These are phyloP conservation scores for Agrotis ipsilon DNA, from an alignment of 2,888 invertebrate genomes.

Conservation along the genomic window DNA sequence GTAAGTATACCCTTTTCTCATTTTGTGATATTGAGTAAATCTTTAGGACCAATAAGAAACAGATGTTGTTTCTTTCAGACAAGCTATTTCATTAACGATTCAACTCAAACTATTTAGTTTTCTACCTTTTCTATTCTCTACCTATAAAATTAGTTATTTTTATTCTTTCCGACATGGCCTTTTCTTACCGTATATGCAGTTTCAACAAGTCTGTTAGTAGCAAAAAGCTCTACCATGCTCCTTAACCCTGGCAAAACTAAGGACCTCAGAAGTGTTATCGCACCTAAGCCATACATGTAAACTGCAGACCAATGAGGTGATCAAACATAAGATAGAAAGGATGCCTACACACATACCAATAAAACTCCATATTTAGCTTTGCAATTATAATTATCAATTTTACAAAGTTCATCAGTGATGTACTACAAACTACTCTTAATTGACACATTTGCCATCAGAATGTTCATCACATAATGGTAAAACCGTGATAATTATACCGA, in stretches of 20 bases:
- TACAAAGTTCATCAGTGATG: slow-evolving; percentile 49
- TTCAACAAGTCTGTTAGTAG: not conserved
- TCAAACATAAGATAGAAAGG: slow-evolving; percentile 44
- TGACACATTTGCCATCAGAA: slow-evolving; percentile 68
- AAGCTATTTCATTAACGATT: too few species aligned
- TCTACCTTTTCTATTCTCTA: too few species aligned
- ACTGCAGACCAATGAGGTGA: slow-evolving; percentile 43
- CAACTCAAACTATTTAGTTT: too few species aligned
- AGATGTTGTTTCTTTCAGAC: not conserved
- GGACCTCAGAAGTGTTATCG: slow-evolving; percentile 36
- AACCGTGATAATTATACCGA: slow-evolving; percentile 63
- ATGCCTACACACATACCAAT: slow-evolving; percentile 36
- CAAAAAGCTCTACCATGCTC: not conserved
- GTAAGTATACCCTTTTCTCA: not conserved
- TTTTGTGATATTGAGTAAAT: too few species aligned
- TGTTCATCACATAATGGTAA: slow-evolving; percentile 56
- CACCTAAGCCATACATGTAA: slow-evolving; percentile 45
- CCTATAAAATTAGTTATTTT: too few species aligned
- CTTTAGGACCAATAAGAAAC: not conserved
- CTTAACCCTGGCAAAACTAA: slow-evolving; percentile 17
- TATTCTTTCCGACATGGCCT: too few species aligned
- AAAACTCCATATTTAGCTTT: slow-evolving; percentile 41
- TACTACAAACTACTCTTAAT: slow-evolving; percentile 60
- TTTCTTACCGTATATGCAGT: not conserved
- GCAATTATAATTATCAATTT: slow-evolving; percentile 57